Percentiles rank a stretch among this genome's conserved stretches.
phyloP scores from a whole-genome alignment of 30 jellyfish, hydroid and myxozoan genomes.

The Calvadosia cruxmelitensis region DNA sequence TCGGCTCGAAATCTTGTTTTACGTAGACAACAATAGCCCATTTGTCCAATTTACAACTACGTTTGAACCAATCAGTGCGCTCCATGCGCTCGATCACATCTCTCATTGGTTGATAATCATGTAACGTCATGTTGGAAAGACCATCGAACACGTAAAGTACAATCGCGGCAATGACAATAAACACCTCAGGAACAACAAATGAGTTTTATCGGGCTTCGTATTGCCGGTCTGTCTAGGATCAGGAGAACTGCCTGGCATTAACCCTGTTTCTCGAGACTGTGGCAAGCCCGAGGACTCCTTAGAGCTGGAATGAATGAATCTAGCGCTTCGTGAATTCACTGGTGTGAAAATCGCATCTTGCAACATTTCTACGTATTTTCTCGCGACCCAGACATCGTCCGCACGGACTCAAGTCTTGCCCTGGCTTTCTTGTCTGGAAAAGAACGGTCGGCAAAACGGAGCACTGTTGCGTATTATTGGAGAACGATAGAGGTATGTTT shows the following conservation, averaged over 20 bases:
- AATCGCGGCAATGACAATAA: not conserved
- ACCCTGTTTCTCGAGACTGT: not conserved
- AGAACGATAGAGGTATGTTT: too few relatives aligned
- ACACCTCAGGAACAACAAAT: not conserved
- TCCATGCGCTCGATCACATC: conserved; percentile 17
- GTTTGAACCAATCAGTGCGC: conserved; percentile 71
- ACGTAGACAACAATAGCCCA: conserved; percentile 83
- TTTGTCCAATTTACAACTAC: conserved; percentile 56
- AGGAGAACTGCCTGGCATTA: too few relatives aligned
- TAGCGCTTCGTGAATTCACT: not conserved
- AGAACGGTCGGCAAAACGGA: too few relatives aligned
- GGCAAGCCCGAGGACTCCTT: not conserved
- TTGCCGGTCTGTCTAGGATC: too few relatives aligned
- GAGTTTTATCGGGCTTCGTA: not conserved
- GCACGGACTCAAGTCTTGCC: too few relatives aligned
- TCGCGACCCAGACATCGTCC: too few relatives aligned
- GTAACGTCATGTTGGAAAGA: conserved; percentile 84
- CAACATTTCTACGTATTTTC: too few relatives aligned
- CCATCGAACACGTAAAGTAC: not conserved
- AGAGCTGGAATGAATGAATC: not conserved
- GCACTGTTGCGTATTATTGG: too few relatives aligned
- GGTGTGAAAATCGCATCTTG: not conserved
- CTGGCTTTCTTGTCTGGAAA: too few relatives aligned
- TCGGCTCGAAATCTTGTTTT: conserved; percentile 38
- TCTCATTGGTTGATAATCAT: conserved; percentile 76